A percentile compares a stretch with the other conserved stretches of the same genome.
These are phyloP conservation scores for Mormyrus hasselquistii DNA, from an alignment of 2,797 vertebrate species.

Conservation along the genomic window DNA sequence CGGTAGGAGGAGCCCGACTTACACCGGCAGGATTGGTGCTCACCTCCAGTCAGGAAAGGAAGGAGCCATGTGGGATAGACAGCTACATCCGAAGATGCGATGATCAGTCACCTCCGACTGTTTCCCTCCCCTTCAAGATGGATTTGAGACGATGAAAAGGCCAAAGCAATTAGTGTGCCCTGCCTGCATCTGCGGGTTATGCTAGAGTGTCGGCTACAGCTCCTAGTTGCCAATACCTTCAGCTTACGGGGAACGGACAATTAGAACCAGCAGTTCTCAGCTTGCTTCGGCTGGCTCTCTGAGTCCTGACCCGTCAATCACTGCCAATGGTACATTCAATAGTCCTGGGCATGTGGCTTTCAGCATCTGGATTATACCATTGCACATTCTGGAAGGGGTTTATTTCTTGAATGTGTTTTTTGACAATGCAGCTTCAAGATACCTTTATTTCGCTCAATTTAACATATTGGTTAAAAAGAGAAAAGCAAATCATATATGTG, in stretches of 20 bases:
- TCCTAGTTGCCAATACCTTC: constrained; percentile 64
- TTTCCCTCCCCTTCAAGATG: constrained; percentile 31
- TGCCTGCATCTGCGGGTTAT: constrained; percentile 60
- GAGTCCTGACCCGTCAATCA: not conserved
- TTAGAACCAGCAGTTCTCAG: constrained; percentile 35
- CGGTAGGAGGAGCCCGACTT: constrained; percentile 58
- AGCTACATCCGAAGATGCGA: constrained; percentile 56
- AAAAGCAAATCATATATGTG: not conserved
- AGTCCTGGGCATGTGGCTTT: not conserved
- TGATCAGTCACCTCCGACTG: constrained; percentile 37
- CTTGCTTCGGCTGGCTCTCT: not conserved
- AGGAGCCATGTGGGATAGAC: constrained; percentile 55
- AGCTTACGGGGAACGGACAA: constrained; percentile 55
- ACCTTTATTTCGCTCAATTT: not conserved
- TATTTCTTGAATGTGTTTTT: not conserved
- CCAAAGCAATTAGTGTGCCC: constrained; percentile 63
- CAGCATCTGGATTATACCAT: not conserved
- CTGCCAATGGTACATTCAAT: not conserved
- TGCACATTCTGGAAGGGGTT: not conserved
- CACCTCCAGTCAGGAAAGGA: constrained; percentile 52
- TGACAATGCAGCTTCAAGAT: not conserved
- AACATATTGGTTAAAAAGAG: not conserved
- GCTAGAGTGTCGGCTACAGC: constrained; percentile 47
- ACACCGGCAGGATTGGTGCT: constrained; percentile 48
- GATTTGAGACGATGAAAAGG: constrained; percentile 65